A percentile compares a stretch with the other conserved stretches of the same genome.
Conservation (phyloP, 2,888 invertebrate genomes). For the Brassicogethes aeneus region DNA sequence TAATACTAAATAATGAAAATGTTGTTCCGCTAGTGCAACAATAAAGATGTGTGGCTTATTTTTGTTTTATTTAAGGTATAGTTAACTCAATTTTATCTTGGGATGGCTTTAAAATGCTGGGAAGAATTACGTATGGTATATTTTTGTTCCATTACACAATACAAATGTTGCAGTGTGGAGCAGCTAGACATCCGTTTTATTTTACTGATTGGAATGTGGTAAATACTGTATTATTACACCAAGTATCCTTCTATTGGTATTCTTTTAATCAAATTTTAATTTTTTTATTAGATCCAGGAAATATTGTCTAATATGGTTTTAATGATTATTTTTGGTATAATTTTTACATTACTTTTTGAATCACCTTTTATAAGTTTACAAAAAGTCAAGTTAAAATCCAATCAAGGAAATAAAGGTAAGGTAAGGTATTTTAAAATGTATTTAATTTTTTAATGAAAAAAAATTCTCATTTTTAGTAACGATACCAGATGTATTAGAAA, state of each 20-base stretch:
- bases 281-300: background rate
- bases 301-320: background rate
- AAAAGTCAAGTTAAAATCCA: too few species aligned
- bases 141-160: background rate
- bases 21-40: too few species aligned
- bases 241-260: too few species aligned
- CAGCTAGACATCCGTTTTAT: background rate
- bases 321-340: background rate
- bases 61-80: background rate
- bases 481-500: too few species aligned
- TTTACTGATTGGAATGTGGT: background rate
- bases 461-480: too few species aligned
- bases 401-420: too few species aligned
- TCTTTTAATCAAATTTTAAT: background rate
- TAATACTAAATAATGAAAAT: too few species aligned
- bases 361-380: background rate
- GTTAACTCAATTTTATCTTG: background rate
- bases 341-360: background rate
- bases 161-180: background rate
- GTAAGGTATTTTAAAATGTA: too few species aligned
- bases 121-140: background rate
- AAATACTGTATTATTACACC: too few species aligned
- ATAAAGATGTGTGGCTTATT: too few species aligned
- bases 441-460: too few species aligned
- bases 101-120: background rate